Evolutionary conservation across 2,113 vertebrate species (phyloP).

Genomic region (Struthio camelus): DNA sequence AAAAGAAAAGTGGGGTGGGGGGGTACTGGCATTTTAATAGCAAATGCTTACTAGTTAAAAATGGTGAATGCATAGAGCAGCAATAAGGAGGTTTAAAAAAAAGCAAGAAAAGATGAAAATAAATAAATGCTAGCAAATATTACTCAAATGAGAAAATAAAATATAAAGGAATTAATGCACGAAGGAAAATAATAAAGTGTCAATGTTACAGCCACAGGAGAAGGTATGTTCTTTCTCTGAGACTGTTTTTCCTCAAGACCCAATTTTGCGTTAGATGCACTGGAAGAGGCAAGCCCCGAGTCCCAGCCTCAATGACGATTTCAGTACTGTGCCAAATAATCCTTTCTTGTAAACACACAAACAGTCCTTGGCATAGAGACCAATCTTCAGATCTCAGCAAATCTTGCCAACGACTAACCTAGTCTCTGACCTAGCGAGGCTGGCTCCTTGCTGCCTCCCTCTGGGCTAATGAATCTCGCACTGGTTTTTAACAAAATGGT

Average conservation of each 20-base stretch:
- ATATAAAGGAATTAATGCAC: not conserved
- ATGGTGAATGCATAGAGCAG: not conserved
- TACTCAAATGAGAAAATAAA: conserved; percentile 33
- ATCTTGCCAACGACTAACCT: not conserved
- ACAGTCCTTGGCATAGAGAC: conserved; percentile 57
- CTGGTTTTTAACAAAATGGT: not conserved
- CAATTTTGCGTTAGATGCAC: not conserved
- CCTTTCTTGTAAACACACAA: conserved; percentile 67
- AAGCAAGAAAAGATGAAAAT: not conserved
- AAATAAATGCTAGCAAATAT: not conserved
- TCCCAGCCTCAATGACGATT: not conserved
- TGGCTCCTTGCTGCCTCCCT: conserved; percentile 36
- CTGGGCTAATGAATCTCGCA: not conserved
- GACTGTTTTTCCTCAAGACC: not conserved
- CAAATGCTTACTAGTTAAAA: not conserved
- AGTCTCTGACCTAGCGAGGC: accelerated
- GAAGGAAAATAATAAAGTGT: not conserved
- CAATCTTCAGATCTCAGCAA: not conserved
- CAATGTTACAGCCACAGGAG: not conserved
- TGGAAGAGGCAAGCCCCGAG: conserved; percentile 35
- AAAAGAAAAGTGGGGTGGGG: not conserved
- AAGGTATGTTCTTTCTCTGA: not conserved
- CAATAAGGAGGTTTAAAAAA: not conserved
- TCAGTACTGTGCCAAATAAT: conserved; percentile 21
- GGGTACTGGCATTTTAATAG: not conserved